phyloP scores from a whole-genome alignment of 2,888 invertebrate genomes.

The Rambutsinella grinnellia region DNA sequence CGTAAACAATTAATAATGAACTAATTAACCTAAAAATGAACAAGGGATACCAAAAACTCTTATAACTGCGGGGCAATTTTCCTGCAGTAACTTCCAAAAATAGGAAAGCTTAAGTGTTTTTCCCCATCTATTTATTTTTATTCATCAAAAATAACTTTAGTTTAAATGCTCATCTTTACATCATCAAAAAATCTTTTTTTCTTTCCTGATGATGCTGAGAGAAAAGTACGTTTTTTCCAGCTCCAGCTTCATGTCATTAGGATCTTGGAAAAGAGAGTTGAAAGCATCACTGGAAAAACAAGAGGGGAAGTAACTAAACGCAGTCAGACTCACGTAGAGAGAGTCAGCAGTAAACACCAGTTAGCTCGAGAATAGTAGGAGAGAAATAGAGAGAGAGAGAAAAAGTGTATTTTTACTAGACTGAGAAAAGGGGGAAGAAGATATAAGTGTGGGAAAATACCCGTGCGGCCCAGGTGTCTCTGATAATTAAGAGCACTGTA shows the following conservation, averaged over 20 bases:
- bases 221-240: background rate
- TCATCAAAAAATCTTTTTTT: background rate
- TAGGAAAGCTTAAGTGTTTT: no score
- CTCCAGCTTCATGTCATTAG: background rate
- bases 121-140: no score
- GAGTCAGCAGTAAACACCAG: slow-evolving; percentile 34
- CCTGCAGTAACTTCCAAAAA: no score
- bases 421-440: slow-evolving; percentile 54
- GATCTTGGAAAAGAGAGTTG: background rate
- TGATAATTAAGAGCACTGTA: slow-evolving; percentile 67
- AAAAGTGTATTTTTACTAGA: slow-evolving; percentile 1
- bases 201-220: background rate
- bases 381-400: background rate
- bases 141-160: no score
- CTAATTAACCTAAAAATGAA: no score
- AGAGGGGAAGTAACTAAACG: background rate
- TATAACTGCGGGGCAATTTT: no score
- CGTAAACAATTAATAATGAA: no score
- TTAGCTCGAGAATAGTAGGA: slow-evolving; percentile 2
- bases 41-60: no score
- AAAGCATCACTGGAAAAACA: background rate
- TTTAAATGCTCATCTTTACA: no score
- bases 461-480: slow-evolving; percentile 66
- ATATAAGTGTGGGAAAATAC: slow-evolving; percentile 67
- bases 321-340: slow-evolving; percentile 9